Evolutionary conservation across 2,888 invertebrate genomes (phyloP).

Genomic region (Polia nebulosa): DNA sequence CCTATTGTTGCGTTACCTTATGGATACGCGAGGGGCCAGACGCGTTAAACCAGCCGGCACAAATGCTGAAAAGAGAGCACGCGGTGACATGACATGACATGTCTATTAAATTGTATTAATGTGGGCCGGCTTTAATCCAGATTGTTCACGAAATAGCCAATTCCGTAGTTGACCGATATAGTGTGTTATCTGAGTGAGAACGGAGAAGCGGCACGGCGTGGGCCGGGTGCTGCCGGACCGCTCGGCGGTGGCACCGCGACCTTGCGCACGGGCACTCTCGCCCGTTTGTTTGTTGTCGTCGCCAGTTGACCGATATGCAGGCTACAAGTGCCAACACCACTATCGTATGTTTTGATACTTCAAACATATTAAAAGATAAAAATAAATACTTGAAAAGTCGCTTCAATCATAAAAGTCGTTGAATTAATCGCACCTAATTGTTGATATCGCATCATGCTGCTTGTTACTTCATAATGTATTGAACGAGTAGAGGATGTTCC

Average conservation of each 20-base stretch:
- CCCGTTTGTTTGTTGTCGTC: conserved; percentile 52
- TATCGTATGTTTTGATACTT: conserved; percentile 28
- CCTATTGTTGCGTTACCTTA: too few relatives aligned
- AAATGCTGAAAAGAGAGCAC: not conserved
- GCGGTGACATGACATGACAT: not conserved
- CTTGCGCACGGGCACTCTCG: conserved; percentile 65
- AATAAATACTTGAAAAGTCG: conserved; percentile 11
- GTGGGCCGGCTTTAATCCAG: not conserved
- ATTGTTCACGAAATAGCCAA: conserved; percentile 8
- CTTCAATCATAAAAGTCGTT: conserved; percentile 10
- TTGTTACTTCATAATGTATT: not conserved
- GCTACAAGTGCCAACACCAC: conserved; percentile 35
- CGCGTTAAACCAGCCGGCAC: not conserved
- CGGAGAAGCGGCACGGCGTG: conserved; percentile 17
- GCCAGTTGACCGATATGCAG: conserved; percentile 49
- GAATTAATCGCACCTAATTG: conserved; percentile 20
- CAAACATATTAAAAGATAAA: conserved; percentile 9
- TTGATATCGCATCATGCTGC: not conserved
- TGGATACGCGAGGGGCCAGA: too few relatives aligned
- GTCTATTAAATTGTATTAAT: not conserved
- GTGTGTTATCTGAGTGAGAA: not conserved
- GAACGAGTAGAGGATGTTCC: too few relatives aligned
- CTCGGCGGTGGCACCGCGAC: conserved; percentile 52
- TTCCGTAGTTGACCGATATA: conserved; percentile 25
- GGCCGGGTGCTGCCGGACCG: not conserved